These are phyloP conservation scores for Petrocephalus sullivani DNA, from an alignment of 2,797 vertebrate genomes.

Conservation along the genomic window DNA sequence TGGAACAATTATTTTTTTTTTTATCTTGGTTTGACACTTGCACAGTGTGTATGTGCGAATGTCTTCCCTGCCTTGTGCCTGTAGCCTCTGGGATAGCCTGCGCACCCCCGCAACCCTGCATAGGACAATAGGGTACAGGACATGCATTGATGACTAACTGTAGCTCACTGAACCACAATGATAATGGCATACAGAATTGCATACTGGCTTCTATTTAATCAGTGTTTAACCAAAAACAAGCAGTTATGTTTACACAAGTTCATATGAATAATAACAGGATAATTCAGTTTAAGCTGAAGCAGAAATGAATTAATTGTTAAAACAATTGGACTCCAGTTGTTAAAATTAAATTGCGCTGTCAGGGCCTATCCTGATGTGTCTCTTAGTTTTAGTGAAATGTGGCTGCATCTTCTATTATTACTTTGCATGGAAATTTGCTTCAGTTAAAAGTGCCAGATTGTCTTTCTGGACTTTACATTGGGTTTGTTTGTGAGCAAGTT, in stretches of 20 bases:
- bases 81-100: too few relatives aligned
- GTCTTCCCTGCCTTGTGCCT: too few relatives aligned
- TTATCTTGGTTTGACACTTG: not conserved
- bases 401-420: not conserved
- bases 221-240: not conserved
- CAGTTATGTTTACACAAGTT: not conserved
- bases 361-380: not conserved
- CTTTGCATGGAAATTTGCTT: not conserved
- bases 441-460: not conserved
- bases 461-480: not conserved
- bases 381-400: not conserved
- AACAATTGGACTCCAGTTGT: not conserved
- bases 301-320: not conserved
- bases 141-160: not conserved
- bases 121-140: too few relatives aligned
- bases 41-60: too few relatives aligned
- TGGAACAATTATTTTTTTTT: not conserved
- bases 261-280: not conserved
- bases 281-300: not conserved
- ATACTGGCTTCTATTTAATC: not conserved
- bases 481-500: not conserved
- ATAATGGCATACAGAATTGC: not conserved
- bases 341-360: not conserved
- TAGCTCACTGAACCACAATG: not conserved
- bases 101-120: too few relatives aligned